Percentiles rank a stretch among this genome's conserved stretches.
These are phyloP conservation scores for Gasterosteus aculeatus DNA, from an alignment of 2,113 vertebrate species.

Conservation along the genomic window DNA sequence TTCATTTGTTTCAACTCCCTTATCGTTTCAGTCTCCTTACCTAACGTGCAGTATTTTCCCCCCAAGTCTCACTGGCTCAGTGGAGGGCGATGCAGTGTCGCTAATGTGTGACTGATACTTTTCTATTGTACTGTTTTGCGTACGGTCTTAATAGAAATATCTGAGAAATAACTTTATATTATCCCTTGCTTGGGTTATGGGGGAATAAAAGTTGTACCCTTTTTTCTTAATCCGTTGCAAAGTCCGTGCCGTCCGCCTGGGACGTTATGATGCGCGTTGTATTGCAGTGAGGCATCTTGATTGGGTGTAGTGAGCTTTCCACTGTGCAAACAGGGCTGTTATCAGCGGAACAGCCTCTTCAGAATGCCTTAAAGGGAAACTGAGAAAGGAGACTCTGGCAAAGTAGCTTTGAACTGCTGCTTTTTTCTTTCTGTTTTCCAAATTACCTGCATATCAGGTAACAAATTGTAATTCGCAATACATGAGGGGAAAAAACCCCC, in stretches of 20 bases:
- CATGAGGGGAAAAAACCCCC: not conserved
- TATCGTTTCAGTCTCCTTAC: slow-evolving; percentile 5
- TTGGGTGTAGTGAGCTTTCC: slow-evolving; percentile 9
- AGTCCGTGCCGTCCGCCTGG: not conserved
- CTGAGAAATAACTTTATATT: not conserved
- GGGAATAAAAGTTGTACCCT: not conserved
- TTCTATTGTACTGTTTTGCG: not conserved
- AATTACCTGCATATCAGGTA: not conserved
- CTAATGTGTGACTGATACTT: not conserved
- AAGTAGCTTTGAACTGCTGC: not conserved
- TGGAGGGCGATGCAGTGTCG: slow-evolving; percentile 7
- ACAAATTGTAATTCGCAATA: not conserved
- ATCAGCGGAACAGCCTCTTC: not conserved
- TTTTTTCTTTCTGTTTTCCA: not conserved
- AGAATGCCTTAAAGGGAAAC: not conserved
- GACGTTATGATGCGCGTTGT: not conserved
- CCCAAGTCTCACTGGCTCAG: slow-evolving; percentile 8
- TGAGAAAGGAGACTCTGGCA: not conserved
- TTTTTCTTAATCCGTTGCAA: not conserved
- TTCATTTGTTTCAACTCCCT: slow-evolving; percentile 42
- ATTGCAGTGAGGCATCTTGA: not conserved
- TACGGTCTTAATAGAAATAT: not conserved
- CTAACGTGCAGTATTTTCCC: not conserved
- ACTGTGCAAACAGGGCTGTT: not conserved
- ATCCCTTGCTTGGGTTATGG: not conserved